These are phyloP conservation scores for Isurus oxyrinchus DNA, from an alignment of 2,113 vertebrate species.

Conservation along the genomic window DNA sequence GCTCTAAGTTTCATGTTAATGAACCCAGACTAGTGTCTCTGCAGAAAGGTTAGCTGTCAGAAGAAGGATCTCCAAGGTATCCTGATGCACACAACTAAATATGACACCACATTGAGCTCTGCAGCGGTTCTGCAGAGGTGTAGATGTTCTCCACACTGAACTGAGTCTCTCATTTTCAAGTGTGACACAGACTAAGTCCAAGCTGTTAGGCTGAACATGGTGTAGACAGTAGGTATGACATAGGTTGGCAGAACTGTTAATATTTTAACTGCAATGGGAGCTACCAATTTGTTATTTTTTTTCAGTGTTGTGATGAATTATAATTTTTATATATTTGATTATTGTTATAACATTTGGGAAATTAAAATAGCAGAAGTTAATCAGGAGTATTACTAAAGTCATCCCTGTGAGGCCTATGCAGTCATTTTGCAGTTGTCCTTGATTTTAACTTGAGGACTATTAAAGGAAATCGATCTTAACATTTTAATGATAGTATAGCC, in stretches of 20 bases:
- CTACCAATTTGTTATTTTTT: background rate
- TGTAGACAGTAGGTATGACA: background rate
- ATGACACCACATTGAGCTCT: background rate
- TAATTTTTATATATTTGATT: slow-evolving; percentile 5
- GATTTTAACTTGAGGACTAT: background rate
- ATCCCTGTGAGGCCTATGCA: background rate
- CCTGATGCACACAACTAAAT: background rate
- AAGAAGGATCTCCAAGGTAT: background rate
- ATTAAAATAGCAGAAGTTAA: background rate
- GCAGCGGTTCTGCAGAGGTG: background rate
- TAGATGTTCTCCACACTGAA: background rate
- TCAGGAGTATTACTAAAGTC: background rate
- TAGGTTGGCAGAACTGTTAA: background rate
- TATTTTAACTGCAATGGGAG: background rate
- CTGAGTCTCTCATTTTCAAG: background rate
- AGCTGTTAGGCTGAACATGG: background rate
- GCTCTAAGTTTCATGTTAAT: background rate
- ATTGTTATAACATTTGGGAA: background rate
- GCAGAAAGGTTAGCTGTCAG: background rate
- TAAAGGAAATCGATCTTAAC: background rate
- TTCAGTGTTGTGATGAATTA: background rate
- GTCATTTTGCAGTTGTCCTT: background rate
- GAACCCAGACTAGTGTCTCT: background rate
- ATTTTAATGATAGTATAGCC: background rate
- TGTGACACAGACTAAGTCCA: background rate